Conservation (phyloP, 2,888 invertebrate genomes). For the Amblyjoppa proteus region DNA sequence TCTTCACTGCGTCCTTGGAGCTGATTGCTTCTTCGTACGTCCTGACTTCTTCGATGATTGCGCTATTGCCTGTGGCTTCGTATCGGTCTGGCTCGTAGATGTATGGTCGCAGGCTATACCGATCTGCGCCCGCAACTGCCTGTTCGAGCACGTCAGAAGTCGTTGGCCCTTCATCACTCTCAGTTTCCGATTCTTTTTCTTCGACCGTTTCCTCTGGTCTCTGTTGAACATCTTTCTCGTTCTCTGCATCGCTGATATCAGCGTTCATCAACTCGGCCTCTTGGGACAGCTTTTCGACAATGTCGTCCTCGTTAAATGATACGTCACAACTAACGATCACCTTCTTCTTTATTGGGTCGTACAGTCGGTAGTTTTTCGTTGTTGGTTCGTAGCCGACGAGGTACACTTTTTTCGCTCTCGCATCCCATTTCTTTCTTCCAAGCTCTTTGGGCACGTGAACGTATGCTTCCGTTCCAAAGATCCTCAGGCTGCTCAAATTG, state of each 20-base stretch:
- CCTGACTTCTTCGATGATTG: background rate
- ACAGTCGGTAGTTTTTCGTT: background rate
- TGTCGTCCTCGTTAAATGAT: constrained; percentile 6
- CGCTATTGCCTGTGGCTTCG: background rate
- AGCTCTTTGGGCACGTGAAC: background rate
- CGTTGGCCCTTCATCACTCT: too few species aligned
- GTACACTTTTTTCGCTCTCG: background rate
- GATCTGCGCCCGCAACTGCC: background rate
- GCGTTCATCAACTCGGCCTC: background rate
- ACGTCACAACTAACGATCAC: constrained; percentile 4
- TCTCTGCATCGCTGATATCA: background rate
- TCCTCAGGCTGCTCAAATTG: background rate
- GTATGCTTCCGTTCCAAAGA: constrained; percentile 12
- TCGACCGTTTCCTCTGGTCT: background rate
- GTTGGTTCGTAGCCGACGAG: constrained; percentile 9
- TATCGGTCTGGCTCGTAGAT: background rate
- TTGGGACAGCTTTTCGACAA: background rate
- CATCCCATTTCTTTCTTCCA: constrained; percentile 1
- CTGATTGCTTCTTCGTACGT: constrained; percentile 43
- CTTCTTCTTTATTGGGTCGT: background rate
- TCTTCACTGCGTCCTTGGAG: constrained; percentile 31
- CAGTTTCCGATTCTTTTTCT: background rate
- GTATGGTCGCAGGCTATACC: constrained; percentile 23
- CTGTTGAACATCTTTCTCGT: background rate
- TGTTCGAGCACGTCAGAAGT: background rate